Conservation (phyloP, 2,888 invertebrate genomes). For the Ochropleura leucogaster region DNA sequence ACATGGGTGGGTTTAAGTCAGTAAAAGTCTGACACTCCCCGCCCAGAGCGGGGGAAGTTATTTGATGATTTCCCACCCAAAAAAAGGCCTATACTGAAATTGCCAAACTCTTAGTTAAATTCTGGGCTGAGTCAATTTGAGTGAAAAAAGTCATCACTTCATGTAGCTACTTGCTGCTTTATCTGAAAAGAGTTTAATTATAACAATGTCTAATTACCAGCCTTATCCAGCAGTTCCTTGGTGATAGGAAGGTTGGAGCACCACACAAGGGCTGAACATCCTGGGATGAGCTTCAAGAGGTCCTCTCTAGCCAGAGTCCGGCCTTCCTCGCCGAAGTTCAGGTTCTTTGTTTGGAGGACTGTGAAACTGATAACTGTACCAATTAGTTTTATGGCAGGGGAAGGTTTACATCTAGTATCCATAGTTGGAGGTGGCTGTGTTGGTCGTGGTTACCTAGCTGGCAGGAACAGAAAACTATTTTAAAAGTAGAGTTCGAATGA, state of each 20-base stretch:
- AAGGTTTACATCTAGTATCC: neutral
- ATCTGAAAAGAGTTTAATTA: too few relatives aligned
- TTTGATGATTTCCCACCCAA: too few relatives aligned
- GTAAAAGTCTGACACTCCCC: too few relatives aligned
- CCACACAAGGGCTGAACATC: conserved; percentile 92
- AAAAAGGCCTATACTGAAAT: neutral
- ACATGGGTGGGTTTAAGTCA: too few relatives aligned
- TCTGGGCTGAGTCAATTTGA: neutral
- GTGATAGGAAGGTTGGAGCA: conserved; percentile 84
- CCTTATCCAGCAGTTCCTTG: conserved; percentile 91
- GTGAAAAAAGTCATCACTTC: neutral
- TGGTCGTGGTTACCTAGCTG: neutral
- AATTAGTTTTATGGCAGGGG: conserved; percentile 10
- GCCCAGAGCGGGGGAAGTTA: too few relatives aligned
- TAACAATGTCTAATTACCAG: conserved; percentile 85
- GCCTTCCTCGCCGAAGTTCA: conserved; percentile 82
- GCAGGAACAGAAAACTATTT: neutral
- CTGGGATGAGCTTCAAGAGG: conserved; percentile 90
- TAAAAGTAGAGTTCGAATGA: neutral
- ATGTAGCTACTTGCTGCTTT: too few relatives aligned
- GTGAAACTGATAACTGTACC: conserved; percentile 77
- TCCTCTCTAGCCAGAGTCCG: conserved; percentile 83
- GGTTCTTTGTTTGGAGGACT: conserved; percentile 80
- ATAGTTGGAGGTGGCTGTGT: neutral
- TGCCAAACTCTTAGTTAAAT: neutral